phyloP scores from a whole-genome alignment of 2,888 invertebrate species.

The Steinernema carpocapsae region DNA sequence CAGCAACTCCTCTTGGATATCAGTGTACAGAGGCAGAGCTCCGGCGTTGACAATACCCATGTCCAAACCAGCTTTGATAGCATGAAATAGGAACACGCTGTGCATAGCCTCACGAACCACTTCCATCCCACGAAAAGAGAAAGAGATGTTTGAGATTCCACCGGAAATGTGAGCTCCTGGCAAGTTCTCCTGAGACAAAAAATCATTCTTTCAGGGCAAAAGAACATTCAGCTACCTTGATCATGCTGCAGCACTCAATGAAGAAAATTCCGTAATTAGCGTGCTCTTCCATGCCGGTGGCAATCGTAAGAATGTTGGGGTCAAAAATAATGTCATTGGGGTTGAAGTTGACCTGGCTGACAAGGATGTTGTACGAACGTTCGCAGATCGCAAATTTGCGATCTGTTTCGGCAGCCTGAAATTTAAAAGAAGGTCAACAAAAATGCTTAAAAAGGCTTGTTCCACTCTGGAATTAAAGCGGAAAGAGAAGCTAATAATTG shows the following conservation, averaged over 20 bases:
- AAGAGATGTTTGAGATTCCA: slow-evolving; percentile 75
- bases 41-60: slow-evolving; percentile 76
- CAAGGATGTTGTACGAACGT: slow-evolving; percentile 73
- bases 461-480: too few species aligned
- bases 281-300: slow-evolving; percentile 75
- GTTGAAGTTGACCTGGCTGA: slow-evolving; percentile 73
- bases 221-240: slow-evolving; percentile 71
- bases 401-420: slow-evolving; percentile 72
- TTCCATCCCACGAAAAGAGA: slow-evolving; percentile 75
- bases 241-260: slow-evolving; percentile 72
- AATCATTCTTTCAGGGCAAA: slow-evolving; percentile 8
- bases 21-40: slow-evolving; percentile 73
- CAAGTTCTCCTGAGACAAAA: slow-evolving; percentile 68
- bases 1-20: slow-evolving; percentile 72
- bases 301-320: slow-evolving; percentile 75
- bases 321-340: slow-evolving; percentile 75
- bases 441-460: too few species aligned
- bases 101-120: slow-evolving; percentile 74
- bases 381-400: slow-evolving; percentile 74
- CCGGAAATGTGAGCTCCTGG: slow-evolving; percentile 74
- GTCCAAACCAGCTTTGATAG: slow-evolving; percentile 74
- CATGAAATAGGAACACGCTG: slow-evolving; percentile 74
- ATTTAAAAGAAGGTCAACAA: too few species aligned
- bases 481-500: too few species aligned
- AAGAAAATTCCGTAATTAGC: slow-evolving; percentile 73